Evolutionary conservation across 1,140 invertebrate genomes (phyloP).

Genomic region (Ceratosolen solmsi): DNA sequence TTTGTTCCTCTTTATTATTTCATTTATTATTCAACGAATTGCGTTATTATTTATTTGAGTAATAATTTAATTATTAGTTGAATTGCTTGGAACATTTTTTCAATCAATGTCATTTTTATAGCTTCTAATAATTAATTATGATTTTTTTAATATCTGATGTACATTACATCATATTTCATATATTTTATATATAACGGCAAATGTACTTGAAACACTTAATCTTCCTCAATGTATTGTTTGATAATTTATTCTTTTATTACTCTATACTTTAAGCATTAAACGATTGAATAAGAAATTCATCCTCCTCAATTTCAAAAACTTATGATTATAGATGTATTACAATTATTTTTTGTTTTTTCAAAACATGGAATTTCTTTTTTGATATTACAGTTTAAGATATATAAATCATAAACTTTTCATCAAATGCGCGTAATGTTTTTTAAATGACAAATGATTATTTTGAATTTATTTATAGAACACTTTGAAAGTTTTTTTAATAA

Average conservation of each 20-base stretch:
- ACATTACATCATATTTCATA: background rate
- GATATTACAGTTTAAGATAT: too few species aligned
- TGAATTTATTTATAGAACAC: too few species aligned
- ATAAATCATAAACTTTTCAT: too few species aligned
- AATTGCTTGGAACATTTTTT: background rate
- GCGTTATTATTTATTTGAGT: background rate
- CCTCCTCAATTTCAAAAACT: background rate
- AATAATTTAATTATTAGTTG: background rate
- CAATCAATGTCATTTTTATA: background rate
- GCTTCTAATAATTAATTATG: background rate
- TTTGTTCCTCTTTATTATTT: slow-evolving; percentile 28
- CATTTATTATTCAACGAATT: background rate
- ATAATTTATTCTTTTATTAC: background rate
- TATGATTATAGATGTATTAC: background rate
- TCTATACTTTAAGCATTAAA: background rate
- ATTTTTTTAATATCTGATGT: background rate
- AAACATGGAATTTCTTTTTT: too few species aligned
- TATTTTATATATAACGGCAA: too few species aligned
- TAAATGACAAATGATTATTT: too few species aligned
- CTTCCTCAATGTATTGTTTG: background rate
- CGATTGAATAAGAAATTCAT: background rate
- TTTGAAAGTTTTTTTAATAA: too few species aligned
- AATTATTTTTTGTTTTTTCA: too few species aligned
- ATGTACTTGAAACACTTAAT: background rate
- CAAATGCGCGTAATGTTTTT: too few species aligned